A percentile compares a stretch with the other conserved stretches of the same genome.
Evolutionary conservation across 1,140 invertebrate species (phyloP).

Genomic region (Mycetomoellerius zeteki): DNA sequence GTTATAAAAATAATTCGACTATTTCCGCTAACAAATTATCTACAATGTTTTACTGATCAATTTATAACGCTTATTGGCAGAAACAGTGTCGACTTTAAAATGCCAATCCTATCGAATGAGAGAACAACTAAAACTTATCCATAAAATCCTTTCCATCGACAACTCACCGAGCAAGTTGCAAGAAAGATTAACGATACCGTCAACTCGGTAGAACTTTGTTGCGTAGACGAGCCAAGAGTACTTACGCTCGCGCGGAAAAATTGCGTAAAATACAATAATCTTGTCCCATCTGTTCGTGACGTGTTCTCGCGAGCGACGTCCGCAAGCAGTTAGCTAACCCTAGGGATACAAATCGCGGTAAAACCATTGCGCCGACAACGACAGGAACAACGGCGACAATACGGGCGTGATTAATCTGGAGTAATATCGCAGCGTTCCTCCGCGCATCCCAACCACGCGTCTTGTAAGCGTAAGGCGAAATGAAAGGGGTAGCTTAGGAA

Average conservation of each 20-base stretch:
- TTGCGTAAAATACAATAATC: conserved; percentile 42
- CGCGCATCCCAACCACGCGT: conserved; percentile 43
- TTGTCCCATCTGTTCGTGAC: neutral
- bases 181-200: conserved; percentile 53
- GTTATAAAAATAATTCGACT: neutral
- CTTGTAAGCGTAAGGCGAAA: conserved; percentile 6
- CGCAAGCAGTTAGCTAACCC: conserved; percentile 25
- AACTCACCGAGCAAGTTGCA: conserved; percentile 46
- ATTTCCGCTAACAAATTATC: neutral
- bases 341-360: conserved; percentile 59
- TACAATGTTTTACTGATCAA: neutral
- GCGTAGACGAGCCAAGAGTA: conserved; percentile 25
- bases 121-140: conserved; percentile 6
- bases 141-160: conserved; percentile 22
- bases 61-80: neutral
- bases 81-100: conserved; percentile 6
- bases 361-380: conserved; percentile 44
- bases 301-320: neutral
- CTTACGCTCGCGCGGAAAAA: conserved; percentile 15
- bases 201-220: conserved; percentile 41
- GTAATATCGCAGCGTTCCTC: conserved; percentile 64
- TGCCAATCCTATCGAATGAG: neutral
- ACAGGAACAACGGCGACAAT: conserved; percentile 61
- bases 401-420: conserved; percentile 67
- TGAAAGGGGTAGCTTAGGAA: conserved; percentile 46